phyloP scores from a whole-genome alignment of 2,888 invertebrate species.

The Campoplex capitator region DNA sequence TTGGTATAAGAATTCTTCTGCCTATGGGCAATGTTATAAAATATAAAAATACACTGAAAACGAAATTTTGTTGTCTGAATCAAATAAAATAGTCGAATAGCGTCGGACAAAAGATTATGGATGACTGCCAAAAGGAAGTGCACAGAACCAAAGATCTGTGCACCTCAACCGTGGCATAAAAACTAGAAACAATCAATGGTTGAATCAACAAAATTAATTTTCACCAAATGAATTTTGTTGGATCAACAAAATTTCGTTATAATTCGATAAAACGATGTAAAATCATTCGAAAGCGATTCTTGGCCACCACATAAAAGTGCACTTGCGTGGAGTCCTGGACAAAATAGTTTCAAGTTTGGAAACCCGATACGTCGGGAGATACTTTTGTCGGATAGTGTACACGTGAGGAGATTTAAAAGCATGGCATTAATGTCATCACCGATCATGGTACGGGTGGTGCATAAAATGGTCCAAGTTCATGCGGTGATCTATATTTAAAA shows the following conservation, averaged over 20 bases:
- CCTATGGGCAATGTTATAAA: background rate
- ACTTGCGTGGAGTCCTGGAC: background rate
- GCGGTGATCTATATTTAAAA: constrained; percentile 30
- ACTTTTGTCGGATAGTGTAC: constrained; percentile 20
- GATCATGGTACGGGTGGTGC: constrained; percentile 3
- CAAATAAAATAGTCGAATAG: no score
- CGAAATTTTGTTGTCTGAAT: no score
- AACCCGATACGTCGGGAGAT: background rate
- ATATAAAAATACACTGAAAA: no score
- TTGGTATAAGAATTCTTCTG: background rate
- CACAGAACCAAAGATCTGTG: no score
- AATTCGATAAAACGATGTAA: background rate
- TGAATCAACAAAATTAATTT: no score
- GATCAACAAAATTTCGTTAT: background rate
- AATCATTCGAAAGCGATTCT: background rate
- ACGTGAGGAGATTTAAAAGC: constrained; percentile 18
- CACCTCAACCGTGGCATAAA: no score
- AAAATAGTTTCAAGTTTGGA: background rate
- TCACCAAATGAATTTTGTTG: background rate
- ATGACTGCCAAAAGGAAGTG: no score
- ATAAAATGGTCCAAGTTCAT: constrained; percentile 15
- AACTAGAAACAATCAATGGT: no score
- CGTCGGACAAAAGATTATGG: no score
- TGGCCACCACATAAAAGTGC: background rate
- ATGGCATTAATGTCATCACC: constrained; percentile 43